Evolutionary conservation across 2,797 vertebrate genomes (phyloP).

Genomic region (Myioborus melanocephalus): DNA sequence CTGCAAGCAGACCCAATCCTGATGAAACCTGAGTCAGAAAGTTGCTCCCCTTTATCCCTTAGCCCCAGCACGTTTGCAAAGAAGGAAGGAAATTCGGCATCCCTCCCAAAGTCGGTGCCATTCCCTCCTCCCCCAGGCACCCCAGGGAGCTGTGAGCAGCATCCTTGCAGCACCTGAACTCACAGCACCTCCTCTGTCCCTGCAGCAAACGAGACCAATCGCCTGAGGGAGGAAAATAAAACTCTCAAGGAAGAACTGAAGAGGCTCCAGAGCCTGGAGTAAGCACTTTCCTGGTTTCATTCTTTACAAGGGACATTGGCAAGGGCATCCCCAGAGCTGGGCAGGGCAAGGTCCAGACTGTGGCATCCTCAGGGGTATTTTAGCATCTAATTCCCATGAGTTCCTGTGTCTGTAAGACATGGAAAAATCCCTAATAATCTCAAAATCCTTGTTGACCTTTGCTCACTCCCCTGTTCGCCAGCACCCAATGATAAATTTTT

Average conservation of each 20-base stretch:
- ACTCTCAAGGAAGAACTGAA: constrained; percentile 83
- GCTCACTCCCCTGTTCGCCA: background rate
- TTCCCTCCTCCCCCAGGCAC: background rate
- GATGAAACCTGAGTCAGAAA: background rate
- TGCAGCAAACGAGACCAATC: constrained; percentile 83
- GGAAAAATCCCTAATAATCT: rapidly evolving
- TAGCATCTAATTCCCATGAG: background rate
- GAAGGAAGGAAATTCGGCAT: background rate
- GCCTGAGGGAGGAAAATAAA: constrained; percentile 87
- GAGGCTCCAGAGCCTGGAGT: constrained; percentile 77
- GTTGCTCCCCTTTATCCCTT: background rate
- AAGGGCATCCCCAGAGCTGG: background rate
- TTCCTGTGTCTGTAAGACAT: background rate
- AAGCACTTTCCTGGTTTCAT: constrained; percentile 49
- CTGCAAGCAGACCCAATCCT: background rate
- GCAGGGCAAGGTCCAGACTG: rapidly evolving
- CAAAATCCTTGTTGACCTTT: background rate
- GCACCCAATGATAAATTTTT: background rate
- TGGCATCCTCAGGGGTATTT: background rate
- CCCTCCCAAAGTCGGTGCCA: background rate
- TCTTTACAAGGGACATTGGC: background rate
- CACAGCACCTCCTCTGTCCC: background rate
- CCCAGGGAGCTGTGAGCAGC: background rate
- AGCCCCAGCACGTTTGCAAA: background rate
- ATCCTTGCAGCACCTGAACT: background rate